Evolutionary conservation across 35 echinoderm and acorn worm genomes (phyloP).

Genomic region (Holothuria glaberrima): DNA sequence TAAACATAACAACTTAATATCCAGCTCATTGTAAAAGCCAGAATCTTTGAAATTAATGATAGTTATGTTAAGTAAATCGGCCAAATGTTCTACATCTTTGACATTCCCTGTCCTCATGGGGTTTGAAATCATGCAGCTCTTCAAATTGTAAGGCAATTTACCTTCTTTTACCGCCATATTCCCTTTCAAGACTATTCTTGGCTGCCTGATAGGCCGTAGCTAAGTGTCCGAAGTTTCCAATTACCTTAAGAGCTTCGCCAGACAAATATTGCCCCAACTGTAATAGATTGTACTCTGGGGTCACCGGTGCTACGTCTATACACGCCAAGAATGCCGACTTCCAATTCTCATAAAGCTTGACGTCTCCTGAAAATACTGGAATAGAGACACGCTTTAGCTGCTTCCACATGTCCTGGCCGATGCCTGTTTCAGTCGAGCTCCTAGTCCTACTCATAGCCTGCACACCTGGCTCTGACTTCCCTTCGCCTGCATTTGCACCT

Average conservation of each 20-base stretch:
- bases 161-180: not conserved
- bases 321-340: no score
- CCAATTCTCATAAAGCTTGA: no score
- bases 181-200: no score
- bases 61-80: constrained; percentile 25
- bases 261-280: no score
- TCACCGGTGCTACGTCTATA: no score
- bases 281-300: no score
- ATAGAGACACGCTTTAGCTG: no score
- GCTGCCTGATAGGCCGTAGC: not conserved
- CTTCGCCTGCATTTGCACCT: not conserved
- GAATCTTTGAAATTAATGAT: constrained; percentile 39
- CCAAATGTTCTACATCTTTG: not conserved
- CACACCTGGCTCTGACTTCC: not conserved
- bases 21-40: not conserved
- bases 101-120: not conserved
- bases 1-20: not conserved
- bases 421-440: not conserved
- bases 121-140: not conserved
- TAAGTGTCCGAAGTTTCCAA: not conserved
- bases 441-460: not conserved
- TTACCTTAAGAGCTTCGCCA: no score
- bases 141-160: not conserved
- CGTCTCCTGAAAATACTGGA: no score
- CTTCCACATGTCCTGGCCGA: not conserved